A percentile compares a stretch with the other conserved stretches of the same genome.
phyloP scores from a whole-genome alignment of 2,888 invertebrate species.

The Augiades crinisus region DNA sequence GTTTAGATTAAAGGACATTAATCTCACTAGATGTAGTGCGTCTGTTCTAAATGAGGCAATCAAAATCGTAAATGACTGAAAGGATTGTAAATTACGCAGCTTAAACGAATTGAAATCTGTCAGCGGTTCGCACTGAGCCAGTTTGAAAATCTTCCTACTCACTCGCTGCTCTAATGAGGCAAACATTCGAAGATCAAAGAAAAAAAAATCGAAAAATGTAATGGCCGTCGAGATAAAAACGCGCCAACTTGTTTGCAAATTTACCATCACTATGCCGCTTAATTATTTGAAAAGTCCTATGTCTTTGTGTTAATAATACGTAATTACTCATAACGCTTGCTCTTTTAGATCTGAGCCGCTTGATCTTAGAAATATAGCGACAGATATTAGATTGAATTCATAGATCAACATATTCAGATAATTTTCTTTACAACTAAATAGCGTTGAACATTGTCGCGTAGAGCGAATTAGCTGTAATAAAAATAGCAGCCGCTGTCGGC shows the following conservation, averaged over 20 bases:
- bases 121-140: conserved; percentile 13
- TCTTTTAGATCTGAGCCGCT: conserved; percentile 27
- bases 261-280: conserved; percentile 28
- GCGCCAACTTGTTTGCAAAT: conserved; percentile 29
- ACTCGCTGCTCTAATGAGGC: conserved; percentile 34
- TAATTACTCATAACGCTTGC: conserved; percentile 34
- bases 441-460: not conserved
- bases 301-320: conserved; percentile 34
- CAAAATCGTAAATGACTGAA: conserved; percentile 26
- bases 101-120: conserved; percentile 28
- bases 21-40: conserved; percentile 3
- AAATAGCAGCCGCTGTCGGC: not conserved
- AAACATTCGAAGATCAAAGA: conserved; percentile 41
- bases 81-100: conserved; percentile 20
- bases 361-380: conserved; percentile 31
- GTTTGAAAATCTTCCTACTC: conserved; percentile 31
- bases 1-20: conserved; percentile 16
- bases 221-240: conserved; percentile 34
- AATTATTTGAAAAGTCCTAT: conserved; percentile 32
- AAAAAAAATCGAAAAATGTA: conserved; percentile 38
- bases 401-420: conserved; percentile 26
- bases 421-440: conserved; percentile 11
- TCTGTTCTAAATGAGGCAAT: conserved; percentile 23
- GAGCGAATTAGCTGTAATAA: not conserved
- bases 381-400: conserved; percentile 28